Evolutionary conservation across 2,888 invertebrate species (phyloP).

Genomic region (Ctena decussata): DNA sequence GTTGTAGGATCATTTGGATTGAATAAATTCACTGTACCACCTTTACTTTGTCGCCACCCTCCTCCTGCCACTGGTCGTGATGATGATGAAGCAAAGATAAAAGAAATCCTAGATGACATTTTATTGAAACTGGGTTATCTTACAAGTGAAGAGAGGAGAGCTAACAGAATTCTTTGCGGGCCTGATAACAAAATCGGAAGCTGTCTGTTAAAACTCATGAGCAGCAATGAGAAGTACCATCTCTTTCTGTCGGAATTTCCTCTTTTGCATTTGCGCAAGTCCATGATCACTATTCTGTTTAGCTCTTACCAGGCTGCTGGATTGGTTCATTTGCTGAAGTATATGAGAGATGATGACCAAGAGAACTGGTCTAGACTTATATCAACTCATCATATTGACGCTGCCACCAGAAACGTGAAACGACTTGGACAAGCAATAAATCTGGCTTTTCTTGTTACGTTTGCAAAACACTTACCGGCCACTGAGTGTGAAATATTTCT

Average conservation of each 20-base stretch:
- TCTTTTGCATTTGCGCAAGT: constrained; percentile 45
- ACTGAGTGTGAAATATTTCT: background rate
- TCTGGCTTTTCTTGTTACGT: constrained; percentile 14
- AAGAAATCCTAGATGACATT: background rate
- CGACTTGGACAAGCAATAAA: constrained; percentile 26
- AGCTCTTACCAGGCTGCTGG: constrained; percentile 50
- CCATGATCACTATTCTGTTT: constrained; percentile 41
- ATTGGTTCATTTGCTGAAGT: constrained; percentile 43
- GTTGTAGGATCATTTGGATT: background rate
- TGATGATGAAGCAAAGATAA: background rate
- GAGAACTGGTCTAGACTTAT: constrained; percentile 22
- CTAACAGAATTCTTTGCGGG: constrained; percentile 49
- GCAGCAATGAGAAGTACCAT: constrained; percentile 15
- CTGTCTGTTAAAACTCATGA: constrained; percentile 29
- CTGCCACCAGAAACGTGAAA: constrained; percentile 32
- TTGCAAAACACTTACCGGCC: background rate
- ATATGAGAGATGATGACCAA: constrained; percentile 34
- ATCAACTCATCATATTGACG: constrained; percentile 36
- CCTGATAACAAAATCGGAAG: constrained; percentile 56
- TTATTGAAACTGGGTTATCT: constrained; percentile 23
- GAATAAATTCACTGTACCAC: background rate
- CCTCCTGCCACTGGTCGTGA: background rate
- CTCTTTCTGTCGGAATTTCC: constrained; percentile 53
- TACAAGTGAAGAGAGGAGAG: background rate
- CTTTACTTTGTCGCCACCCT: background rate